phyloP scores from a whole-genome alignment of 2,888 invertebrate genomes.

The Argyresthia goedartella region DNA sequence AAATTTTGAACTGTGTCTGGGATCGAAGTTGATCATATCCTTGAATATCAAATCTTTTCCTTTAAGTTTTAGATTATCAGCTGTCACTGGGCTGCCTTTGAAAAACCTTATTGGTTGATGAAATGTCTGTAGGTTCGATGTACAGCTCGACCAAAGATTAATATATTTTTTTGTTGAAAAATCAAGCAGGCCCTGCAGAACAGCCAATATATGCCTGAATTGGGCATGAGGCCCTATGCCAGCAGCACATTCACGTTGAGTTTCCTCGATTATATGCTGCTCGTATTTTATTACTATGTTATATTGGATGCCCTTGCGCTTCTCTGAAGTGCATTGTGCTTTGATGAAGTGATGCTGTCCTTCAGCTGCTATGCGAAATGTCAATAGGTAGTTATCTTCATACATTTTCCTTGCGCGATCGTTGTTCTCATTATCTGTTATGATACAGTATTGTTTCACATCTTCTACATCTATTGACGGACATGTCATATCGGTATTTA shows the following conservation, averaged over 20 bases:
- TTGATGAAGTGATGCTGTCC: not conserved
- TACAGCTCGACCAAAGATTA: not conserved
- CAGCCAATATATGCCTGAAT: not conserved
- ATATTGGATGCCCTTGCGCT: constrained; percentile 1
- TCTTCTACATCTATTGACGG: too few species aligned
- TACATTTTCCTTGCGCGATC: too few species aligned
- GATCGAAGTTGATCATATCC: not conserved
- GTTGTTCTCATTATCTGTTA: too few species aligned
- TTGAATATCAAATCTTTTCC: not conserved
- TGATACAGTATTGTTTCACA: too few species aligned
- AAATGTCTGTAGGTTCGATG: not conserved
- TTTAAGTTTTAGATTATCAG: too few species aligned
- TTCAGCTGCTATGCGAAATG: not conserved
- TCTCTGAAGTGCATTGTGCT: not conserved
- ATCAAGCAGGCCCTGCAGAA: not conserved
- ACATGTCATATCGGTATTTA: too few species aligned
- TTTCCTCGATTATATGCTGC: not conserved
- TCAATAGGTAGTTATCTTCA: not conserved
- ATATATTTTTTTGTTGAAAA: not conserved
- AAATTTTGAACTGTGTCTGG: too few species aligned
- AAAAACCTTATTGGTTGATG: not conserved
- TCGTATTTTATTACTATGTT: not conserved
- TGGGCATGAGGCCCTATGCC: not conserved
- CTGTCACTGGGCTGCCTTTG: not conserved
- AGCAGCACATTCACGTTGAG: constrained; percentile 2